A percentile compares a stretch with the other conserved stretches of the same genome.
Evolutionary conservation across 2,888 invertebrate genomes (phyloP).

Genomic region (Drymonia ruficornis): DNA sequence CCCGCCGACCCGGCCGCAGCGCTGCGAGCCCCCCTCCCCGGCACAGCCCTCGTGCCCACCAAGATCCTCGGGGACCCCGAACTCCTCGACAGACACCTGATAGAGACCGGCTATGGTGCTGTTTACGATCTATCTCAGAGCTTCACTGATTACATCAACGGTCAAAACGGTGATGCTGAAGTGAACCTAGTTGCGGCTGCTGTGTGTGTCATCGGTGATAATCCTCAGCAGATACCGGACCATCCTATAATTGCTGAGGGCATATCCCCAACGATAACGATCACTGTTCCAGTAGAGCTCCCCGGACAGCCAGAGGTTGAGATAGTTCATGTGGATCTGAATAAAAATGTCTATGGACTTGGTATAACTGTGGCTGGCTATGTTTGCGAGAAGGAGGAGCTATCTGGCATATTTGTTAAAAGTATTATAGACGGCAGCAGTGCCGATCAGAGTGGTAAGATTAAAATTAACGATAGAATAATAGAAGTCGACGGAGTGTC

Average conservation of each 20-base stretch:
- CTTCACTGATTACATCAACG: slow-evolving; percentile 70
- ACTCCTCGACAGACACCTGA: slow-evolving; percentile 93
- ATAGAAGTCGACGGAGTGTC: slow-evolving; percentile 97
- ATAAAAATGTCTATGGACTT: slow-evolving; percentile 96
- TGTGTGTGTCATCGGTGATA: slow-evolving; percentile 76
- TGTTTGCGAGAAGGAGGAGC: slow-evolving; percentile 98
- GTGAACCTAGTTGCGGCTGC: slow-evolving; percentile 68
- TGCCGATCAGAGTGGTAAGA: slow-evolving; percentile 95
- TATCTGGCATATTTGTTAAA: slow-evolving; percentile 99
- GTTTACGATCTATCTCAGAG: slow-evolving; percentile 78
- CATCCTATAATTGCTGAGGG: slow-evolving; percentile 65
- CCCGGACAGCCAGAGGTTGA: slow-evolving; percentile 94
- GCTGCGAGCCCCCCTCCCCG: slow-evolving; percentile 90
- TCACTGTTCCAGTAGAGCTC: slow-evolving; percentile 79
- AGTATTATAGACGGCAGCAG: slow-evolving; percentile 99
- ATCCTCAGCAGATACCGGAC: slow-evolving; percentile 71
- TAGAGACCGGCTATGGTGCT: slow-evolving; percentile 90
- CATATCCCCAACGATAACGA: slow-evolving; percentile 76
- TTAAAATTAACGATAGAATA: slow-evolving; percentile 98
- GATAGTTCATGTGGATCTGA: slow-evolving; percentile 94
- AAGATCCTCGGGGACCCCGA: slow-evolving; percentile 96
- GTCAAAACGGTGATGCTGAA: slow-evolving; percentile 62
- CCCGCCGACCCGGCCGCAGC: slow-evolving; percentile 94
- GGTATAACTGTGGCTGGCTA: slow-evolving; percentile 99
- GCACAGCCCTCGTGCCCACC: slow-evolving; percentile 96